A percentile compares a stretch with the other conserved stretches of the same genome.
Conservation (phyloP, 2,113 vertebrate species). For the Semnornis frantzii region DNA sequence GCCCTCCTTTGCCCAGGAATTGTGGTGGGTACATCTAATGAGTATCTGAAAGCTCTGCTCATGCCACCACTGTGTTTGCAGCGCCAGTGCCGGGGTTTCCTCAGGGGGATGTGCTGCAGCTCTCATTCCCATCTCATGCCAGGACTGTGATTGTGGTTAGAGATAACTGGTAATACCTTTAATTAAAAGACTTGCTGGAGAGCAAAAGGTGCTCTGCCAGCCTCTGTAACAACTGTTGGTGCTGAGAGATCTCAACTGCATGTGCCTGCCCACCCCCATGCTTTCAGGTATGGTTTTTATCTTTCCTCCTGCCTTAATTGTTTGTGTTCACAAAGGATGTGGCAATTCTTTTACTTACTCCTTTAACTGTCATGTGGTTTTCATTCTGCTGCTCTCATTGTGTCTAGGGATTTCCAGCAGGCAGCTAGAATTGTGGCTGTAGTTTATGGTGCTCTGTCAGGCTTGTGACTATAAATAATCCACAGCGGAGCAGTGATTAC, state of each 20-base stretch:
- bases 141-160: background rate
- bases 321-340: background rate
- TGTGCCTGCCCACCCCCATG: background rate
- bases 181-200: conserved; percentile 26
- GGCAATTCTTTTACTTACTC: background rate
- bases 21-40: accelerated
- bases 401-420: background rate
- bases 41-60: background rate
- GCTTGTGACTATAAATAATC: background rate
- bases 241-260: background rate
- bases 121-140: background rate
- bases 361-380: background rate
- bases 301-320: background rate
- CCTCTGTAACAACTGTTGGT: background rate
- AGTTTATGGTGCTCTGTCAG: background rate
- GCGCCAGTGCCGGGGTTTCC: background rate
- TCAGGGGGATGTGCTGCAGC: background rate
- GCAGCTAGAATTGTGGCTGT: background rate
- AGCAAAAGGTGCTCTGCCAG: background rate
- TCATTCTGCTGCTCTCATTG: background rate
- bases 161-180: conserved; percentile 26
- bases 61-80: background rate
- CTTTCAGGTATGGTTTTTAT: conserved; percentile 24
- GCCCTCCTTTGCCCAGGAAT: background rate
- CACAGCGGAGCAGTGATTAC: background rate